These are phyloP conservation scores for Samia ricini DNA, from an alignment of 1,140 invertebrate species.

Conservation along the genomic window DNA sequence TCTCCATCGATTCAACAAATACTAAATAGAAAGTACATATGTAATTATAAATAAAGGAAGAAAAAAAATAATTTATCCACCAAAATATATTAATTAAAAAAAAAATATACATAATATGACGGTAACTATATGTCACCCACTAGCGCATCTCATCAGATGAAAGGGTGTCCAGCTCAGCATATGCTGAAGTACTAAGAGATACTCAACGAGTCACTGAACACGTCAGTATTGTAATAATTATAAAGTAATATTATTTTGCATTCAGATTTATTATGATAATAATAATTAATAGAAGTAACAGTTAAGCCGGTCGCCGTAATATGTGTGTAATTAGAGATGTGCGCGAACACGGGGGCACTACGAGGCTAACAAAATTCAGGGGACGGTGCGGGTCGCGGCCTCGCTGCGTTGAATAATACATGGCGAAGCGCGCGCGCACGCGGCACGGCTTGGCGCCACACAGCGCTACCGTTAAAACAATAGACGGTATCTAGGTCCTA, in stretches of 20 bases:
- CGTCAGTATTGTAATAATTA: no score
- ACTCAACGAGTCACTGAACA: no score
- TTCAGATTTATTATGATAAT: no score
- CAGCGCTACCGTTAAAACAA: slow-evolving; percentile 28
- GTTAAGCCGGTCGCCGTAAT: slow-evolving; percentile 52
- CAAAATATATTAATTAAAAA: no score
- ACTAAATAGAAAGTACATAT: background rate
- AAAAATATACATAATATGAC: no score
- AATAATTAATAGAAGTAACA: slow-evolving; percentile 35
- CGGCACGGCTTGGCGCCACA: slow-evolving; percentile 24
- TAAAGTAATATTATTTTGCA: no score
- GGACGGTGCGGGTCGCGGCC: slow-evolving; percentile 58
- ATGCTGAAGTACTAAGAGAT: no score
- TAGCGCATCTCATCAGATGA: no score
- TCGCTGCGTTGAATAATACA: slow-evolving; percentile 58
- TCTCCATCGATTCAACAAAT: background rate
- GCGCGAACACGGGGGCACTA: slow-evolving; percentile 34
- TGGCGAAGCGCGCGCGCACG: slow-evolving; percentile 41
- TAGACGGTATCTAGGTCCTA: slow-evolving; percentile 30
- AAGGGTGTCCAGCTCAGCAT: no score
- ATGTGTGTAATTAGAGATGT: slow-evolving; percentile 59
- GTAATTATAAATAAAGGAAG: background rate
- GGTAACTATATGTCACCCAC: no score
- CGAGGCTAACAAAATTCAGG: slow-evolving; percentile 59
- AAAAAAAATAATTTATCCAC: no score